Base-by-base conservation (phyloP, 2,888 invertebrate species). In the Phyllotreta cruciferae region DNA sequence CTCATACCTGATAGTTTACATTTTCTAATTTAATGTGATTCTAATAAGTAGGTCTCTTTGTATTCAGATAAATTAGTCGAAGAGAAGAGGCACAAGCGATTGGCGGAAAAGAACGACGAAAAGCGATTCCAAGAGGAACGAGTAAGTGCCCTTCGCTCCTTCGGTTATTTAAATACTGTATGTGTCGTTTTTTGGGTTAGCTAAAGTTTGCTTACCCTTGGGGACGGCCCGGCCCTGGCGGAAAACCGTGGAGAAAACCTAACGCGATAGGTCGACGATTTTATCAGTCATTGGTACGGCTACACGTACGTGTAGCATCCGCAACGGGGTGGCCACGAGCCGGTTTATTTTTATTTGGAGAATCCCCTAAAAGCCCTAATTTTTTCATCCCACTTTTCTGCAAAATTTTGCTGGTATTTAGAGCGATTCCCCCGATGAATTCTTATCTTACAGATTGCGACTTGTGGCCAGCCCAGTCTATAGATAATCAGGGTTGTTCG, bases 281-380 rank as follows among this genome's bases (percentile, higher is more conserved):
- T 83, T 87, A 89, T 73, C 87, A 89, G 79, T 92, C 92, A 71
- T 85, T 92, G 90, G 91, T 91, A 85, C 77, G 80, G 24, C 78
- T 77, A 73, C 72, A 74, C 72, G 56, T 64, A 63, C 44, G 73
- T 72, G 76, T 75, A 75, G 75, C 76, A 74, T 70, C 66, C 67
- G 64, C 13, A 37, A 11, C 24, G 24, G 24, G 24, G 2, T 24
- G 24, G 24, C 4, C 24, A 24, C 24, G 24, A 24, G 24, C 24
- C 24, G 24, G 4, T 24, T 24, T 24, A 24, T 49, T 49, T 24
- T 6, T 11, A 49, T 35, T 49, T 34, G 6, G 36, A 38, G 45
- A 14, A 45, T 11, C 38, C 9, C 11, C 36, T 24, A 34, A 1
- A 8, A 50, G 11, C 10, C 7, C 3, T 49, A 10, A 35, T n/a